A percentile compares a stretch with the other conserved stretches of the same genome.
Evolutionary conservation across 1,140 invertebrate species (phyloP).

Genomic region (Colletes latitarsis): DNA sequence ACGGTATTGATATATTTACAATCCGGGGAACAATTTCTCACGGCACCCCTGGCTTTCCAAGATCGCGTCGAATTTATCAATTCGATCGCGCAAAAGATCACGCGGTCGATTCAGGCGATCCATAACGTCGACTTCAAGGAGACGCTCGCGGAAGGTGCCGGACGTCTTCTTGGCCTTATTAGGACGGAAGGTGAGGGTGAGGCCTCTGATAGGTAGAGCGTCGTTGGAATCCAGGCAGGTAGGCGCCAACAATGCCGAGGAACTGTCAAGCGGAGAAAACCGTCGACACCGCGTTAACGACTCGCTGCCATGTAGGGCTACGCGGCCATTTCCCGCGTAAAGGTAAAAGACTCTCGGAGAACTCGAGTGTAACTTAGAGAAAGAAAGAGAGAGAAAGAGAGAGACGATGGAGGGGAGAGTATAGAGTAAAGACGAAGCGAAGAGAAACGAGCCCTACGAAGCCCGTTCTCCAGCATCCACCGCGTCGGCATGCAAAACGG

Average conservation of each 20-base stretch:
- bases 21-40: neutral
- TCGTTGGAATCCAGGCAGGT: conserved; percentile 60
- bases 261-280: conserved; percentile 66
- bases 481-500: conserved; percentile 63
- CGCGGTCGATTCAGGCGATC: neutral
- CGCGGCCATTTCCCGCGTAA: conserved; percentile 63
- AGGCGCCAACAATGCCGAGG: conserved; percentile 69
- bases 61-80: conserved; percentile 23
- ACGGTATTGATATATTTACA: too few relatives aligned
- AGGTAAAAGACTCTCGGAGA: conserved; percentile 56
- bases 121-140: conserved; percentile 14
- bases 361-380: conserved; percentile 38
- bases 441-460: conserved; percentile 47
- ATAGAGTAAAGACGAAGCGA: conserved; percentile 30
- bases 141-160: conserved; percentile 35
- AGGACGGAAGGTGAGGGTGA: conserved; percentile 62
- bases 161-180: conserved; percentile 60
- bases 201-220: conserved; percentile 59
- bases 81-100: conserved; percentile 19
- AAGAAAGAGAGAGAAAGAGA: neutral
- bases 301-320: conserved; percentile 66
- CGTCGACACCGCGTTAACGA: conserved; percentile 70
- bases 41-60: neutral
- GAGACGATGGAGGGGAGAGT: neutral
- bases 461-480: conserved; percentile 37